A percentile compares a stretch with the other conserved stretches of the same genome.
Conservation (phyloP, 1,140 invertebrate genomes). For the Teleogryllus occipitalis region DNA sequence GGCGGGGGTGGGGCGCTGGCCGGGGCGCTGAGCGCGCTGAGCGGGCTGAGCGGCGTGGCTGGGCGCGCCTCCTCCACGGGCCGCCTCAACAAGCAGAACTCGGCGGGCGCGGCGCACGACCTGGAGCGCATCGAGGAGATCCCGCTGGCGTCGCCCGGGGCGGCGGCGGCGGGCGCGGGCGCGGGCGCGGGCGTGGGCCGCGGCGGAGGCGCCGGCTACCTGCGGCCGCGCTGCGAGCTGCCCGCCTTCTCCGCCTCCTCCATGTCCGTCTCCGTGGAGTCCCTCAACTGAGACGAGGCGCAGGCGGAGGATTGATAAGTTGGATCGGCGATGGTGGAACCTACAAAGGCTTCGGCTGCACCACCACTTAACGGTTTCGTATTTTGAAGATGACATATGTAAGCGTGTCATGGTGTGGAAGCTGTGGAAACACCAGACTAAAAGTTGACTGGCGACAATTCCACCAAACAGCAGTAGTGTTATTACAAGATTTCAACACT, state of each 20-base stretch:
- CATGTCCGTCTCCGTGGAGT: conserved; percentile 40
- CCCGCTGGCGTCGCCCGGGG: conserved; percentile 31
- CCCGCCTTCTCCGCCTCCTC: conserved; percentile 26
- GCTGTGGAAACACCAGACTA: too few species aligned
- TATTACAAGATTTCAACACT: too few species aligned
- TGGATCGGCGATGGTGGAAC: too few species aligned
- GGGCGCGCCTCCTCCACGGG: conserved; percentile 33
- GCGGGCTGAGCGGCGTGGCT: conserved; percentile 24
- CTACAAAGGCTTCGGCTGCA: too few species aligned
- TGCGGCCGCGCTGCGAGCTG: conserved; percentile 13
- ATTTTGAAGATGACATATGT: too few species aligned
- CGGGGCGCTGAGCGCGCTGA: not conserved
- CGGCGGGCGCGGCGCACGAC: conserved; percentile 57
- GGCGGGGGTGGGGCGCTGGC: not conserved
- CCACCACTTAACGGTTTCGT: too few species aligned
- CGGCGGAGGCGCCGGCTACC: conserved; percentile 25
- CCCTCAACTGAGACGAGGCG: conserved; percentile 26
- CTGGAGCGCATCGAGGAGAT: conserved; percentile 62
- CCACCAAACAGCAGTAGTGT: too few species aligned
- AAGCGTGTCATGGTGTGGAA: too few species aligned
- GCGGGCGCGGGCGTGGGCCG: not conserved
- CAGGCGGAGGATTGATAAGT: too few species aligned
- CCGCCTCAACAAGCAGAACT: conserved; percentile 56
- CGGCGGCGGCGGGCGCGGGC: not conserved
- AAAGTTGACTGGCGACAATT: too few species aligned